Conservation (phyloP, 2,888 invertebrate genomes). For the Tachina grossa region DNA sequence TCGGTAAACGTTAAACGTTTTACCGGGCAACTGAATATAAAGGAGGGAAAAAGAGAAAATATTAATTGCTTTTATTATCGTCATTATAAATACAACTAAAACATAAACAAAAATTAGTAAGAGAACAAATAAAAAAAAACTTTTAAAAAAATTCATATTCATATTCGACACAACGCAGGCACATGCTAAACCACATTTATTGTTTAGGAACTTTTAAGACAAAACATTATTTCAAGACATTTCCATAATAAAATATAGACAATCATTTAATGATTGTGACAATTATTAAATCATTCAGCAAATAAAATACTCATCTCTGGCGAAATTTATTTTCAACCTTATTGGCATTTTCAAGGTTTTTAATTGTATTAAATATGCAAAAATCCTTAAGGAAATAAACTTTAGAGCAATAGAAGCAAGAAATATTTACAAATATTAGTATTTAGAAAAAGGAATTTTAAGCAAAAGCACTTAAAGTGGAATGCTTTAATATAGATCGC, state of each 20-base stretch:
- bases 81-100: slow-evolving; percentile 42
- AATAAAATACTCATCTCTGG: too few relatives aligned
- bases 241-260: too few relatives aligned
- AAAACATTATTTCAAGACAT: background rate
- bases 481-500: slow-evolving; percentile 76
- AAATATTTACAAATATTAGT: background rate
- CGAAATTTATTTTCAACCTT: background rate
- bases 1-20: slow-evolving; percentile 70
- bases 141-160: background rate
- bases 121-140: background rate
- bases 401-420: background rate
- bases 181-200: background rate
- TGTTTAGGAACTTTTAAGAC: background rate
- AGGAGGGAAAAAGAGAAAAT: slow-evolving; percentile 14
- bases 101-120: background rate
- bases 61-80: slow-evolving; percentile 68
- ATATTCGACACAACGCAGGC: background rate
- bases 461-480: slow-evolving; percentile 66
- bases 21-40: slow-evolving; percentile 26
- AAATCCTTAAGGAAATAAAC: slow-evolving; percentile 11
- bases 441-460: slow-evolving; percentile 11
- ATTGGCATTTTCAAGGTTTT: slow-evolving; percentile 40
- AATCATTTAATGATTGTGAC: too few relatives aligned
- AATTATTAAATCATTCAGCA: background rate
- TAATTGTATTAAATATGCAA: background rate